These are phyloP conservation scores for Clupea harengus DNA, from an alignment of 2,113 vertebrate species.

Conservation along the genomic window DNA sequence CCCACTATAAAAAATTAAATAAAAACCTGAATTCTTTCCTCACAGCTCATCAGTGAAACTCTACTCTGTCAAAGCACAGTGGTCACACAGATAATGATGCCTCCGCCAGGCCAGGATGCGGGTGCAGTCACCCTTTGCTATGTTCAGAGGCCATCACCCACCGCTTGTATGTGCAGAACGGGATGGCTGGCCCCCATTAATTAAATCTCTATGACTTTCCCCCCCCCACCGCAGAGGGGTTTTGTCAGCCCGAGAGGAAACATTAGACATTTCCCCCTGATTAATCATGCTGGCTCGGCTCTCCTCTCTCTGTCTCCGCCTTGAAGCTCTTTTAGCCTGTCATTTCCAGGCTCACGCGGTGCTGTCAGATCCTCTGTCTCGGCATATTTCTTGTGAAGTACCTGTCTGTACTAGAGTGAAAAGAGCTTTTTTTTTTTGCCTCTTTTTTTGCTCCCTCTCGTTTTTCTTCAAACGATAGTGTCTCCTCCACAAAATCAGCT, in stretches of 20 bases:
- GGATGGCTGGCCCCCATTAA: constrained; percentile 48
- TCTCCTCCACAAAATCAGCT: constrained; percentile 56
- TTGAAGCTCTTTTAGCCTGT: constrained; percentile 57
- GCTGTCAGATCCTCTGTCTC: constrained; percentile 64
- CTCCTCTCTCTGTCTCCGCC: constrained; percentile 45
- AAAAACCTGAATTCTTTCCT: background rate
- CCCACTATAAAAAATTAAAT: background rate
- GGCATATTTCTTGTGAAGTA: constrained; percentile 64
- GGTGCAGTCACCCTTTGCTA: background rate
- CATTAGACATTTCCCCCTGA: constrained; percentile 64
- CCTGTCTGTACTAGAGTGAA: constrained; percentile 58
- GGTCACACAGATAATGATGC: background rate
- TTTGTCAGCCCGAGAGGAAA: constrained; percentile 63
- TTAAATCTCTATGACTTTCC: constrained; percentile 58
- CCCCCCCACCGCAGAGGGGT: constrained; percentile 41
- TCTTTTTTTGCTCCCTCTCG: constrained; percentile 40
- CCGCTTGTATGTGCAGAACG: background rate
- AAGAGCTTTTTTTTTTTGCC: constrained; percentile 47
- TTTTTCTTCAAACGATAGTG: constrained; percentile 64
- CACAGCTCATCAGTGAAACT: background rate
- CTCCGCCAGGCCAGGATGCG: background rate
- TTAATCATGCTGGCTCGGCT: constrained; percentile 57
- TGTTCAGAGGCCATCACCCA: background rate
- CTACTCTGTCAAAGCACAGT: background rate
- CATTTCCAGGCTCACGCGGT: constrained; percentile 60